Conservation (phyloP, 2,888 invertebrate species). For the Phlogophora meticulosa region DNA sequence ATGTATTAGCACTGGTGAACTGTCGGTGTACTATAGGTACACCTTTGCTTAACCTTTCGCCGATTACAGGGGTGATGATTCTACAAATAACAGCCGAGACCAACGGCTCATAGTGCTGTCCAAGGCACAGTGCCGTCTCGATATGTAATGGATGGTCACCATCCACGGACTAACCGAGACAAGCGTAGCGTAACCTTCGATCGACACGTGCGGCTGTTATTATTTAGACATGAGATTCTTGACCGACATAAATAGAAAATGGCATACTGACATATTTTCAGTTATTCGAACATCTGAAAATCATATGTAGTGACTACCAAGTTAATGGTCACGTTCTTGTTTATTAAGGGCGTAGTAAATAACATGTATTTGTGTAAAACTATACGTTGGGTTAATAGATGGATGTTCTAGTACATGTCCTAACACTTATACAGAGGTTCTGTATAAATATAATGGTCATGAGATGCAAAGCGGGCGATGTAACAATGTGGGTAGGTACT, state of each 20-base stretch:
- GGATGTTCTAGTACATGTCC: conserved; percentile 52
- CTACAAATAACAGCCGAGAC: too few relatives aligned
- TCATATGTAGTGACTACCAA: conserved; percentile 29
- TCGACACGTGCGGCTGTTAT: too few relatives aligned
- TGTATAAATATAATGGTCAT: conserved; percentile 31
- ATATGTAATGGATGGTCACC: too few relatives aligned
- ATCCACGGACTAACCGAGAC: too few relatives aligned
- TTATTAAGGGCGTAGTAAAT: conserved; percentile 46
- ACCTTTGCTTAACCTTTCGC: too few relatives aligned
- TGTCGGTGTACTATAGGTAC: too few relatives aligned
- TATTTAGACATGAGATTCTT: too few relatives aligned
- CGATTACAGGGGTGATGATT: too few relatives aligned
- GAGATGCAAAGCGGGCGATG: conserved; percentile 51
- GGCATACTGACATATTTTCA: background rate
- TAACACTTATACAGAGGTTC: conserved; percentile 52
- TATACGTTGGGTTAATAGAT: conserved; percentile 62
- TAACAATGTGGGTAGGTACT: conserved; percentile 40
- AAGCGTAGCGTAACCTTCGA: too few relatives aligned
- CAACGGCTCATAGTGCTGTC: too few relatives aligned
- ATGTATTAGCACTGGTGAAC: too few relatives aligned
- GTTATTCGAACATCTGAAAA: background rate
- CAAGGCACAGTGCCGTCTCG: too few relatives aligned
- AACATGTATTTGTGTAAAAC: conserved; percentile 61
- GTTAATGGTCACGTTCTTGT: conserved; percentile 28
- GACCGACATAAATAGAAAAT: background rate